These are phyloP conservation scores for Idaea dimidiata DNA, from an alignment of 2,888 invertebrate species.

Conservation along the genomic window DNA sequence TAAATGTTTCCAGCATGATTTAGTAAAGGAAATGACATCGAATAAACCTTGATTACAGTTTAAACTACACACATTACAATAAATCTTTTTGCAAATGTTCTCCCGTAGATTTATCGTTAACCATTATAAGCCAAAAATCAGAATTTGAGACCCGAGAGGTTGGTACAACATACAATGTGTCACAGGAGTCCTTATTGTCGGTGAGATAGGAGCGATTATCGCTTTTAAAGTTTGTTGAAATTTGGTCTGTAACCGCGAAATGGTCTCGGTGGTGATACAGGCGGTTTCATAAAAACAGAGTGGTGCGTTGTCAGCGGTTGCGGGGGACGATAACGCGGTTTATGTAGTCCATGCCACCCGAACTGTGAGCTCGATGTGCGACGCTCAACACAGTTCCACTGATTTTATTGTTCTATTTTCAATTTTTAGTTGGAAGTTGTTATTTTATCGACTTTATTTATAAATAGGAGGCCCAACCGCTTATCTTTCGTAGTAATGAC, in stretches of 20 bases:
- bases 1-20: background rate
- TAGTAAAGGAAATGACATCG: constrained; percentile 1
- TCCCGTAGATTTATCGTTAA: background rate
- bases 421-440: background rate
- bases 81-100: background rate
- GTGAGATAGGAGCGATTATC: constrained; percentile 17
- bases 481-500: too few species aligned
- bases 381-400: constrained; percentile 13
- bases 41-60: constrained; percentile 1
- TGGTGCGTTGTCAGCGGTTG: constrained; percentile 24
- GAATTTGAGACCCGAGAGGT: background rate
- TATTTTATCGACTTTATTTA: too few species aligned
- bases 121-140: background rate
- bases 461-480: too few species aligned
- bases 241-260: constrained; percentile 21
- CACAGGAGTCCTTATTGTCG: constrained; percentile 13
- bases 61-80: constrained; percentile 1
- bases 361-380: constrained; percentile 14
- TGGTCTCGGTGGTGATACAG: constrained; percentile 18
- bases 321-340: constrained; percentile 26
- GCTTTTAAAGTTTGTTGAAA: constrained; percentile 23
- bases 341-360: constrained; percentile 17
- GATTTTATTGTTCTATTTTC: constrained; percentile 17
- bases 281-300: constrained; percentile 27
- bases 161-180: background rate